phyloP scores from a whole-genome alignment of 2,797 vertebrate genomes.

The Trematomus bernacchii region DNA sequence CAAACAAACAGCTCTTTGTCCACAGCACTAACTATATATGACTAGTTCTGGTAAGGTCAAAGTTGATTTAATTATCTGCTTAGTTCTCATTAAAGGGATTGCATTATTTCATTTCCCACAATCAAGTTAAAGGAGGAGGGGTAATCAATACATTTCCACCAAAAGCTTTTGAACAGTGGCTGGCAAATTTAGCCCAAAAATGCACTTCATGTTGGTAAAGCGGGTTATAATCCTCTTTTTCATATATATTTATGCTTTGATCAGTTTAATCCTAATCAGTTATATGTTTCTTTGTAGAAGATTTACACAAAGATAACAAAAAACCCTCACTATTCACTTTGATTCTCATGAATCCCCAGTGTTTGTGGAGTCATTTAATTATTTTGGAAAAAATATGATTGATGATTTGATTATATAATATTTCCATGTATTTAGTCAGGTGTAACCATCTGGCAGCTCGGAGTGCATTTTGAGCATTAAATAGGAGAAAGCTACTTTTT shows the following conservation, averaged over 20 bases:
- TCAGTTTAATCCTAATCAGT: constrained; percentile 8
- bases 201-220: constrained; percentile 63
- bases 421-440: background rate
- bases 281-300: background rate
- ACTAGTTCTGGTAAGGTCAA: constrained; percentile 86
- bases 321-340: background rate
- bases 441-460: background rate
- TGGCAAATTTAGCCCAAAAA: constrained; percentile 76
- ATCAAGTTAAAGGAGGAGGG: constrained; percentile 78
- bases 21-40: constrained; percentile 77
- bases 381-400: background rate
- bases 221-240: constrained; percentile 33
- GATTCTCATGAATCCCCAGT: background rate
- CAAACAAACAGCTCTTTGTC: constrained; percentile 83
- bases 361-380: background rate
- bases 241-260: constrained; percentile 18
- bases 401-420: background rate
- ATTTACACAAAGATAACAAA: background rate
- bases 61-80: constrained; percentile 89
- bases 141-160: constrained; percentile 76
- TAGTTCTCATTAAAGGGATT: constrained; percentile 89
- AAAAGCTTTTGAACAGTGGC: constrained; percentile 84
- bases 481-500: too few species aligned
- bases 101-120: constrained; percentile 90
- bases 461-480: background rate